Evolutionary conservation across 1,140 invertebrate species (phyloP), one percentile per base, ranked within the genome.

Genomic region (Aradophagus sp.): DNA sequence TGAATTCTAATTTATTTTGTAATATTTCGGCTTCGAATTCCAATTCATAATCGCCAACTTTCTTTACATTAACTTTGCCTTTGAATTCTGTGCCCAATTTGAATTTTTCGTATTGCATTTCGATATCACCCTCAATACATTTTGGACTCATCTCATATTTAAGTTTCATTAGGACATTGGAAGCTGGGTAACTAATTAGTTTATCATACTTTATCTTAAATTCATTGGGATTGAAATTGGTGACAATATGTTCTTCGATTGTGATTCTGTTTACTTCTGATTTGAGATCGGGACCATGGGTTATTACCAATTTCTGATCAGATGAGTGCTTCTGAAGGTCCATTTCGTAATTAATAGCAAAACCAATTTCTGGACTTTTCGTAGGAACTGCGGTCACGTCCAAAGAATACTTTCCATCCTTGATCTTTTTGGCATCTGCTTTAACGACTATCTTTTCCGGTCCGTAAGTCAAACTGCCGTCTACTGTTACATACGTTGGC

Each of bases 271-370:
- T 88, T 1, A 80, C 73, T 36, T 88, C 83, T 5, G 88, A 88
- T 7, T 87, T 86, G 5, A 88, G 82, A 77, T 92, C 90, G 0
- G 83, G 75, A 5, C 91, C 90, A 73, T 92, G 90, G 13, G 87
- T 80, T 3, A 93, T 63, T 8, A 88, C 81, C 1, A 92, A 71
- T 26, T 87, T 89, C 27, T 88, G 85, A 2, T 86, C 73, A 2
- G 79, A 68, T 0, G 69, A 48, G 2, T 74, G 58, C 17, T 68
- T 34, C 4, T 74, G 50, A 13, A 44, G 73, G 14, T 84, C 80
- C 5, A 83, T 68, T 8, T 87, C 84, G 62, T 85, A 88, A 1
- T 87, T 77, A 2, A 90, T 5, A 13, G 87, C 87, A 61, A 91
- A 89, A 47, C 89, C 90, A 29, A 89, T 81, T 38, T 87, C 86